phyloP scores from a whole-genome alignment of 1,140 invertebrate species.

The Lepidurus packardi region DNA sequence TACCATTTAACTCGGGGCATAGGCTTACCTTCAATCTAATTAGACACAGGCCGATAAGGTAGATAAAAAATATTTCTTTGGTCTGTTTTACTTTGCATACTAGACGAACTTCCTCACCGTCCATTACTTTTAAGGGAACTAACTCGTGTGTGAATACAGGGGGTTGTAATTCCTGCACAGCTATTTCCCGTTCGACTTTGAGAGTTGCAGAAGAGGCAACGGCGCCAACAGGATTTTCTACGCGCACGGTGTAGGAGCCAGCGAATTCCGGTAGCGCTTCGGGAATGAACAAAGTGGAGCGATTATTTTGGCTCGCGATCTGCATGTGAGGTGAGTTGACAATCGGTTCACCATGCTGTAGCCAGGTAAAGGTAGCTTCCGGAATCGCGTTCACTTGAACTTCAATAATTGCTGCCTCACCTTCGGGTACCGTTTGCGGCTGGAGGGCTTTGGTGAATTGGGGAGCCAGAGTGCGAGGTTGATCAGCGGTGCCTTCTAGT shows the following conservation, averaged over 20 bases:
- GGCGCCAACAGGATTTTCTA: conserved; percentile 79
- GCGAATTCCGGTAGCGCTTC: conserved; percentile 63
- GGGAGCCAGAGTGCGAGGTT: conserved; percentile 54
- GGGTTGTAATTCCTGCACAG: conserved; percentile 56
- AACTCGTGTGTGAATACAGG: conserved; percentile 69
- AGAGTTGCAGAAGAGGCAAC: conserved; percentile 73
- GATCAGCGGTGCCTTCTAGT: conserved; percentile 52
- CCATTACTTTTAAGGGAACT: conserved; percentile 75
- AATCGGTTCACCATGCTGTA: conserved; percentile 54
- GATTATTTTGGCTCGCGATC: conserved; percentile 68
- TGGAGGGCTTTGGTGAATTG: conserved; percentile 63
- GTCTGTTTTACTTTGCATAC: conserved; percentile 56
- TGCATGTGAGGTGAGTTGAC: conserved; percentile 50
- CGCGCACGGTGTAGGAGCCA: conserved; percentile 78
- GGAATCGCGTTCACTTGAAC: conserved; percentile 68
- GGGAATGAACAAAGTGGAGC: conserved; percentile 71
- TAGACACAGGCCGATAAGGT: neutral
- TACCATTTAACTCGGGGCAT: conserved; percentile 76
- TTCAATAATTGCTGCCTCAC: conserved; percentile 73
- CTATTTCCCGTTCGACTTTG: conserved; percentile 57
- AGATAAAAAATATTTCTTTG: neutral
- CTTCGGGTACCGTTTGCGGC: conserved; percentile 62
- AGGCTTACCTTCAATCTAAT: conserved; percentile 62
- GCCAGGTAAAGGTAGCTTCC: conserved; percentile 79
- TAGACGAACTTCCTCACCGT: conserved; percentile 79